phyloP scores from a whole-genome alignment of 2,888 invertebrate species.

The Torymus texanus region DNA sequence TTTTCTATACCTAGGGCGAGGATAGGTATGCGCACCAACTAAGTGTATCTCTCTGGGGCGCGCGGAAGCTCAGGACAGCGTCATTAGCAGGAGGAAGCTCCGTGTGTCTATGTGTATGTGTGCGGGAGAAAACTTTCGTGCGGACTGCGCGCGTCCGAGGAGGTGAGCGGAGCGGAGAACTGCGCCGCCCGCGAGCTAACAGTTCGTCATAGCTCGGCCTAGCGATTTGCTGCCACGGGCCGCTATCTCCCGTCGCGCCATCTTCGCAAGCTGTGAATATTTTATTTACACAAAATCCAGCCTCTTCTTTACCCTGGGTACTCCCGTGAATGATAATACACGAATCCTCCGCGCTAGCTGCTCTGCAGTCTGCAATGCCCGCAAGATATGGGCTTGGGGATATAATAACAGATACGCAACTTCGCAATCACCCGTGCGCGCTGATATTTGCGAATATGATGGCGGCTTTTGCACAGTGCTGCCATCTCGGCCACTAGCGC shows the following conservation, averaged over 20 bases:
- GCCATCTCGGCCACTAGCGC: no score
- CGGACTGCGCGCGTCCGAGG: not conserved
- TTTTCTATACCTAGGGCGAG: not conserved
- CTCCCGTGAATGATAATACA: no score
- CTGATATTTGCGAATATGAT: not conserved
- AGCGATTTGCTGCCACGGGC: slow-evolving; percentile 12
- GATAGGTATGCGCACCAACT: no score
- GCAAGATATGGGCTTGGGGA: no score
- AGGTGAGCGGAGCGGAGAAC: not conserved
- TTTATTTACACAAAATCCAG: slow-evolving; percentile 25
- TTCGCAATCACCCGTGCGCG: no score
- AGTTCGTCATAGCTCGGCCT: slow-evolving; percentile 34
- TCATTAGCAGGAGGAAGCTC: slow-evolving; percentile 30
- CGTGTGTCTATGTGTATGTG: not conserved
- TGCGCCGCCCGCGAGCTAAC: slow-evolving; percentile 19
- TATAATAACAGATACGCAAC: not conserved
- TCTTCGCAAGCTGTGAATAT: slow-evolving; percentile 19
- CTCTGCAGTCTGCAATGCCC: no score
- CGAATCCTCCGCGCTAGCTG: no score
- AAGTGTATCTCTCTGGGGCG: no score
- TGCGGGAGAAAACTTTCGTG: no score
- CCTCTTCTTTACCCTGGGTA: no score
- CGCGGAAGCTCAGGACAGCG: not conserved
- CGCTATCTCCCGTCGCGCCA: slow-evolving; percentile 26
- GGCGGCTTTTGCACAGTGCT: not conserved